phyloP scores from a whole-genome alignment of 2,113 vertebrate genomes.

The Megaceryle torquata region DNA sequence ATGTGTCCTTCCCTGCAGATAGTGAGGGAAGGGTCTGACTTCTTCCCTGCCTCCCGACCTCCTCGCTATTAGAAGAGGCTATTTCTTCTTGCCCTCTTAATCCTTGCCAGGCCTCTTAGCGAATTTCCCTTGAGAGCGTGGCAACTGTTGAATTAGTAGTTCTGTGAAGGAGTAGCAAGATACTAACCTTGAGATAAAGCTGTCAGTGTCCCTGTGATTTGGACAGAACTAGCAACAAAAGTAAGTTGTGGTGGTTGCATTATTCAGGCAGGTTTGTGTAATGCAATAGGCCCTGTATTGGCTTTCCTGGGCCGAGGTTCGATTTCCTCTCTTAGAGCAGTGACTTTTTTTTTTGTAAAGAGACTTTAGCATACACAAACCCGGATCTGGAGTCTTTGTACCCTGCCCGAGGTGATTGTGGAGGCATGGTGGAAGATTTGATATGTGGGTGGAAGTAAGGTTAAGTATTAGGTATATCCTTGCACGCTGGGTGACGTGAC shows the following conservation, averaged over 20 bases:
- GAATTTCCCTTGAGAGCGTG: not conserved
- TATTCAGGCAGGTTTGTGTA: not conserved
- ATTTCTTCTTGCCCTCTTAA: not conserved
- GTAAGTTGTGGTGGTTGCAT: not conserved
- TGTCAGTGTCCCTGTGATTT: not conserved
- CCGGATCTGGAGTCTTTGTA: not conserved
- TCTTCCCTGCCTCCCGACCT: not conserved
- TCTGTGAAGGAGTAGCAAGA: not conserved
- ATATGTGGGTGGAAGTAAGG: not conserved
- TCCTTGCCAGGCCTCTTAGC: not conserved
- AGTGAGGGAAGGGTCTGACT: not conserved
- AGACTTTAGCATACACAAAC: accelerated
- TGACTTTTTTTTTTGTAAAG: not conserved
- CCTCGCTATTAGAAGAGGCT: accelerated
- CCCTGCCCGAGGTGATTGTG: not conserved
- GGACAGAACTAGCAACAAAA: not conserved
- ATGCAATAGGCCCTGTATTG: not conserved
- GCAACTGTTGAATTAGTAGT: not conserved
- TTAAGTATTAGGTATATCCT: not conserved
- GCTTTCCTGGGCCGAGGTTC: not conserved
- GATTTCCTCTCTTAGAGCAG: not conserved
- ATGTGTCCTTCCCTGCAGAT: not conserved
- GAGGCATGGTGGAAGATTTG: not conserved
- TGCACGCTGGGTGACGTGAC: not conserved
- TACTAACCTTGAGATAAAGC: not conserved